Evolutionary conservation across 2,888 invertebrate species (phyloP), one percentile per base, ranked within the genome.

Genomic region (Macrophya alboannulata): DNA sequence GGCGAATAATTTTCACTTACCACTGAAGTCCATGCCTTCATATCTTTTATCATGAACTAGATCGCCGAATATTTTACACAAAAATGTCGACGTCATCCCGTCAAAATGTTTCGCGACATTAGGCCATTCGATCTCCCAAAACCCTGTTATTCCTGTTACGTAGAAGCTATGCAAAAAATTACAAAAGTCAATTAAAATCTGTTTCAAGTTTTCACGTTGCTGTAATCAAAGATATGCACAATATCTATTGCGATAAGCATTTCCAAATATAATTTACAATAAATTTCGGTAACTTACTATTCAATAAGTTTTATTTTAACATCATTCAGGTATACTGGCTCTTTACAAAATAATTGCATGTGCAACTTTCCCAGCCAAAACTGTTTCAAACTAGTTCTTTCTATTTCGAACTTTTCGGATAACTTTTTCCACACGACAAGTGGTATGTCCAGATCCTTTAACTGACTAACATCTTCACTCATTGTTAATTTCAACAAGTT

Each of bases 281-380:
- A 12, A 8, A 10, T n/a, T 15, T 10, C 10, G 48, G 43, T 25
- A 43, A 90, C 91, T 90, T 86, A 92, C 92, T 90, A 91, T 88
- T 92, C 91, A 72, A 93, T 92, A 59, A 93, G 84, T 86, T 90
- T 89, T 81, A 92, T 90, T 86, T 90, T 92, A 12, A 91, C 87
- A 74, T 91, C 89, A 76, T 89, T 91, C n/a, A 90, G 85, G 84
- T 89, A 91, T 77, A 93, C 88, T 2, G 89, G 88, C 37, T 88
- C 59, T 9, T 88, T 79, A 84, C 89, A 90, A 84, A 92, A 93
- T 43, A 93, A 86, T 86, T 93, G 93, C 86, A 91, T 40, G 65
- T 93, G 93, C 45, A 93, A 87, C 31, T 89, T 90, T 5, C 72
- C 4, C 17, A 86, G 85, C 93, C 93, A 93, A 85, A 91, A 90